Conservation (phyloP, 1,140 invertebrate species). For the Drosophila punjabiensis region DNA sequence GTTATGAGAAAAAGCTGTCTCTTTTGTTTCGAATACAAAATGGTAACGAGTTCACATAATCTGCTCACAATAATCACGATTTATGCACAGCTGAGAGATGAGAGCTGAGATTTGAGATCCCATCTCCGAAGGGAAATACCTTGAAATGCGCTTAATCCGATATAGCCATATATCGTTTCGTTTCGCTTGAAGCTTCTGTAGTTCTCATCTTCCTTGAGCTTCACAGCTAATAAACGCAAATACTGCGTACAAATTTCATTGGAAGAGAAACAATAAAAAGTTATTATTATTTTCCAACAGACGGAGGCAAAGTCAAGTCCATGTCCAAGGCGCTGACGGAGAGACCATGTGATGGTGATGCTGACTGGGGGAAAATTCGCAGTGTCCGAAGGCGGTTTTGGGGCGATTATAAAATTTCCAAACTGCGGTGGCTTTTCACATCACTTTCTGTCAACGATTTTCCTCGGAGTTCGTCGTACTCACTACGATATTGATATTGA, state of each 20-base stretch:
- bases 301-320: slow-evolving; percentile 20
- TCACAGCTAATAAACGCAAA: slow-evolving; percentile 20
- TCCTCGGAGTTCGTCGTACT: slow-evolving; percentile 35
- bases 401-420: slow-evolving; percentile 14
- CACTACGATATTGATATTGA: slow-evolving; percentile 47
- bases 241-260: slow-evolving; percentile 17
- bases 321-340: slow-evolving; percentile 11
- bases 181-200: slow-evolving; percentile 8
- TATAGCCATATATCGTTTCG: slow-evolving; percentile 9
- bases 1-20: slow-evolving; percentile 22
- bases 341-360: background rate
- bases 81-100: too few relatives aligned
- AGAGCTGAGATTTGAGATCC: background rate
- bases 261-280: slow-evolving; percentile 14
- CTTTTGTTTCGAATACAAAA: slow-evolving; percentile 29
- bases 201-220: slow-evolving; percentile 10
- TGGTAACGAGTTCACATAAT: slow-evolving; percentile 12
- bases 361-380: slow-evolving; percentile 20
- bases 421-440: slow-evolving; percentile 33
- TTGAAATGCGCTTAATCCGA: slow-evolving; percentile 5
- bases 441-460: slow-evolving; percentile 45
- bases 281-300: slow-evolving; percentile 9
- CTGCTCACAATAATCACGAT: background rate
- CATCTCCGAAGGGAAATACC: slow-evolving; percentile 6
- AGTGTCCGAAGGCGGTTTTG: slow-evolving; percentile 10